Percentiles rank a stretch among this genome's conserved stretches.
These are phyloP conservation scores for Equus quagga DNA, from an alignment of 2,113 vertebrate species.

Conservation along the genomic window DNA sequence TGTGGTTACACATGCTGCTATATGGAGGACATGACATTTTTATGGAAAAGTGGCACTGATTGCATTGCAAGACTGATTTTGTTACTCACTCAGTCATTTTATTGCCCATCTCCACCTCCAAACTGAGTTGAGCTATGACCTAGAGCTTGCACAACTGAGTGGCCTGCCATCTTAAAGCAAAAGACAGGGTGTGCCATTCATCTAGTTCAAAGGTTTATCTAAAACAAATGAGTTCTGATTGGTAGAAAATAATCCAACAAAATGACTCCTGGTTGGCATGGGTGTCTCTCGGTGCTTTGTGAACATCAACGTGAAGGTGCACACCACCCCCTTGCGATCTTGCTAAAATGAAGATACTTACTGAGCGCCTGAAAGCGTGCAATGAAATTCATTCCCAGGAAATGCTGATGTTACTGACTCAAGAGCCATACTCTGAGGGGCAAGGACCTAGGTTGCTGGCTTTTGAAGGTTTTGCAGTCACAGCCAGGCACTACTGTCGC, in stretches of 20 bases:
- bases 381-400: not conserved
- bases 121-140: no score
- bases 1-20: not conserved
- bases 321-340: not conserved
- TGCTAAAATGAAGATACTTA: not conserved
- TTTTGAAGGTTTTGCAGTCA: not conserved
- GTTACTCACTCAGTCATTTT: not conserved
- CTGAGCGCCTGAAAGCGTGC: not conserved
- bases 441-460: accelerated
- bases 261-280: not conserved
- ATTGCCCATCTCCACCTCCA: not conserved
- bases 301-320: accelerated
- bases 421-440: not conserved
- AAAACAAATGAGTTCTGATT: not conserved
- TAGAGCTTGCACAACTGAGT: not conserved
- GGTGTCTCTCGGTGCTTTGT: no score
- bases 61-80: not conserved
- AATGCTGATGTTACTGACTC: accelerated
- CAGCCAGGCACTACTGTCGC: not conserved
- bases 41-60: no score
- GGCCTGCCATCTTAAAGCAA: not conserved
- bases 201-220: not conserved
- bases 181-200: not conserved
- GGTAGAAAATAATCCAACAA: not conserved
- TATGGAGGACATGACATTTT: not conserved